Percentiles rank a stretch among this genome's conserved stretches.
Evolutionary conservation across 2,888 invertebrate species (phyloP).

Genomic region (Morpho helenor): DNA sequence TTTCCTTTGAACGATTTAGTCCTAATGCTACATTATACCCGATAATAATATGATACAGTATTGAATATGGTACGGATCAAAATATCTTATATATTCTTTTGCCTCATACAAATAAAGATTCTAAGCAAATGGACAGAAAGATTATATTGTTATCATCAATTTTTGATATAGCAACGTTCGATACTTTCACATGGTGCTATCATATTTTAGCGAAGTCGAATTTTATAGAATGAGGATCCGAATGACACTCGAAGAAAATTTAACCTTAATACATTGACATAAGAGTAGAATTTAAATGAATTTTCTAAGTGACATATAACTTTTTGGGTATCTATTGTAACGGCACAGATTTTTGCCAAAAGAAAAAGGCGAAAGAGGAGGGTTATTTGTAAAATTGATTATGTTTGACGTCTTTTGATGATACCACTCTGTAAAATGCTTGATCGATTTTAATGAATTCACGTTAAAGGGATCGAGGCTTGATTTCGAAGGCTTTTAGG

Average conservation of each 20-base stretch:
- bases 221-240: background rate
- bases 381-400: constrained; percentile 76
- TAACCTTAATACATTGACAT: background rate
- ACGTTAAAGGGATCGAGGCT: constrained; percentile 40
- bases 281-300: constrained; percentile 7
- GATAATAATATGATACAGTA: constrained; percentile 63
- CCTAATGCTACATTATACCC: constrained; percentile 65
- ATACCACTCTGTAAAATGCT: constrained; percentile 49
- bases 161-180: constrained; percentile 66
- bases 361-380: constrained; percentile 52
- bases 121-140: background rate
- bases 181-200: constrained; percentile 67
- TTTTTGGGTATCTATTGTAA: background rate
- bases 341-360: constrained; percentile 60
- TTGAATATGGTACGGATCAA: constrained; percentile 47
- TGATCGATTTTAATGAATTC: constrained; percentile 71
- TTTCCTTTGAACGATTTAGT: constrained; percentile 68
- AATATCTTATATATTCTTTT: constrained; percentile 31
- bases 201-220: constrained; percentile 44
- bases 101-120: background rate
- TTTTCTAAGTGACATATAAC: background rate
- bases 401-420: constrained; percentile 70
- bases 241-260: constrained; percentile 17
- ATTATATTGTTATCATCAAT: background rate
- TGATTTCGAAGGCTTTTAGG: constrained; percentile 36